Base-by-base conservation (phyloP, 1,140 invertebrate genomes). In the Plectus sambesii region DNA sequence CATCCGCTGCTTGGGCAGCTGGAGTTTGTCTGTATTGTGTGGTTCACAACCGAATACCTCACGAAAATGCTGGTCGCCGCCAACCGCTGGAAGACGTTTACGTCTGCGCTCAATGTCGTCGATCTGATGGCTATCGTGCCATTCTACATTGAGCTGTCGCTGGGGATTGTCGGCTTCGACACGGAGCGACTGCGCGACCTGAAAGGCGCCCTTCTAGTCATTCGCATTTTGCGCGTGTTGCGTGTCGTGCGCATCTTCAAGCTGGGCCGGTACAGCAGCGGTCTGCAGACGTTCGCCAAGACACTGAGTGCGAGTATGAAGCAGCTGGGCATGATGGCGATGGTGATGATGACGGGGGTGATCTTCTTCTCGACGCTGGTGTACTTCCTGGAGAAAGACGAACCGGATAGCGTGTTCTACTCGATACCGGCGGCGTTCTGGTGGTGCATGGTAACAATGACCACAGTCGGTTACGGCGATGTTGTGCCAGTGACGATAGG, bases 121-220 rank as follows among this genome's bases (percentile, higher is more conserved):
- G 62, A 64, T 42, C 40, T 64, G 6, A 24, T 64, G 17, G 58
- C 62, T 6, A 64, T 64, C 39, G 22, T 64, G 17, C 62, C 62
- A 4, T 64, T 63, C 44, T 33, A 62, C n/a, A 56, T 63, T 27
- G 73, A 73, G 35, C 63, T 74, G 47, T 63, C 68, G 15, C 59
- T 75, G n/a, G 61, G 71, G 5, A 64, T 74, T 51, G 42, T 49
- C 53, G 71, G 71, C 42, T 70, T 71, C 46, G 70, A 72, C n/a
- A 58, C 62, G 5, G 71, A 72, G 48, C 71, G 73, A 45, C 71
- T 75, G 51, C 69, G 72, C 50, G 73, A 74, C 53, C 42, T 62
- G 8, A 62, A 62, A 47, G 60, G 61, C 25, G 59, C 61, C 2
- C 60, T 63, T 27, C 40, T 62, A 41, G 61, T 61, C 5, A 56